Percentiles rank a stretch among this genome's conserved stretches.
Conservation (phyloP, 1,140 invertebrate genomes). For the Macrotrachela quadricornifera region DNA sequence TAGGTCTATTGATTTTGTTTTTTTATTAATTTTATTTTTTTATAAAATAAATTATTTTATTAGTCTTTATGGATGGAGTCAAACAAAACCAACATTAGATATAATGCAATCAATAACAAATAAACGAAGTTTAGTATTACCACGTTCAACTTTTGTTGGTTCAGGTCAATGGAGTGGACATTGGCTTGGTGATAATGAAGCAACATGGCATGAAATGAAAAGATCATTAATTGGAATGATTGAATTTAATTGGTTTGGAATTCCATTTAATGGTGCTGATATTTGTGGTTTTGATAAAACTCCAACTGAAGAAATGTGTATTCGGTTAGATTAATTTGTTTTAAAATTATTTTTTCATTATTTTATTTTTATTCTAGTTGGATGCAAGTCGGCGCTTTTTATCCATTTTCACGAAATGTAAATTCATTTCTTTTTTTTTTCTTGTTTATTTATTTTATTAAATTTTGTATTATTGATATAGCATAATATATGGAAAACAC, state of each 20-base stretch:
- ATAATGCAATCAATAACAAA: conserved; percentile 13
- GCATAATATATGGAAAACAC: conserved; percentile 15
- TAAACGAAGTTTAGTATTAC: conserved; percentile 52
- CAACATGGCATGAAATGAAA: conserved; percentile 21
- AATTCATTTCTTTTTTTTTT: no score
- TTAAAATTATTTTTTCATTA: no score
- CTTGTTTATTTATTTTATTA: no score
- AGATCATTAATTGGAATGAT: conserved; percentile 16
- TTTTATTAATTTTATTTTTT: not conserved
- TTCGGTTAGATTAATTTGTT: no score
- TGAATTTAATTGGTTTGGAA: conserved; percentile 7
- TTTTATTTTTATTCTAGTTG: conserved; percentile 30
- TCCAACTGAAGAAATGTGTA: conserved; percentile 41
- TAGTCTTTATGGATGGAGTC: conserved; percentile 33
- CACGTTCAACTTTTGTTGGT: conserved; percentile 56
- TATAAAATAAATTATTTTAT: no score
- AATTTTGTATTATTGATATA: no score
- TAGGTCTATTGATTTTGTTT: not conserved
- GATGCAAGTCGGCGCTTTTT: conserved; percentile 38
- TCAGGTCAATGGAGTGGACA: conserved; percentile 59
- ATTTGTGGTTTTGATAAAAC: conserved; percentile 67
- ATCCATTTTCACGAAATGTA: conserved; percentile 30
- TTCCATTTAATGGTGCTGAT: conserved; percentile 58
- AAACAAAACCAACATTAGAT: conserved; percentile 29
- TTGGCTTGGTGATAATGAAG: conserved; percentile 50